Evolutionary conservation across 2,113 vertebrate genomes (phyloP), one percentile per base, ranked within the genome.

Genomic region (Chaetodon trifascialis): DNA sequence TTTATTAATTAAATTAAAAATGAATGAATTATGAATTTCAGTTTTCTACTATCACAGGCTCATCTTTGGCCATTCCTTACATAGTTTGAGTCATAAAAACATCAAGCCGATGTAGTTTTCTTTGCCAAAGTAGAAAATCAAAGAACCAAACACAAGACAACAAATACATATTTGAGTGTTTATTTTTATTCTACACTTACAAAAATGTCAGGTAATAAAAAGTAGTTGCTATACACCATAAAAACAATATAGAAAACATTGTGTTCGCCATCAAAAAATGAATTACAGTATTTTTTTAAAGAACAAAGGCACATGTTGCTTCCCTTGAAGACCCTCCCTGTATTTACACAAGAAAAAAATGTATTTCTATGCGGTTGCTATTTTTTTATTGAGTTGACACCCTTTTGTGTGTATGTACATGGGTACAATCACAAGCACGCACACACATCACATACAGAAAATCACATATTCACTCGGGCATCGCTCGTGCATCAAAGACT

Each of bases 201-300:
- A 94, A 94, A 92, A 93, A 88, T 70, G 79, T 86, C 91, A 89
- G 73, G 85, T 92, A 91, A 90, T 92, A 93, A 90, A 94, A 93
- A 92, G 87, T 89, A 66, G 70, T 84, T 85, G 83, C 86, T 94
- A 69, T 91, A 88, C 93, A 92, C 77, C 79, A 84, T 92, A 93
- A 89, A 93, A 94, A 93, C 88, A 92, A 89, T 79, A 88, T 88
- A 94, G 69, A 92, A 92, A 92, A 92, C 85, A 89, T 89, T 5
- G 86, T 90, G 88, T 89, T 90, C 42, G 88, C 81, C 76, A 71
- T 86, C 23, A 84, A 81, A 88, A 84, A 85, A 86, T 46, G 54
- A 89, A 85, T 36, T 62, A 73, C 85, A 83, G 70, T 84, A 69
- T 77, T 69, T 74, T 73, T 76, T 71, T 25, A 69, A 78, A 86